These are phyloP conservation scores for Pteruthius melanotis DNA, from an alignment of 2,113 vertebrate species.

Conservation along the genomic window DNA sequence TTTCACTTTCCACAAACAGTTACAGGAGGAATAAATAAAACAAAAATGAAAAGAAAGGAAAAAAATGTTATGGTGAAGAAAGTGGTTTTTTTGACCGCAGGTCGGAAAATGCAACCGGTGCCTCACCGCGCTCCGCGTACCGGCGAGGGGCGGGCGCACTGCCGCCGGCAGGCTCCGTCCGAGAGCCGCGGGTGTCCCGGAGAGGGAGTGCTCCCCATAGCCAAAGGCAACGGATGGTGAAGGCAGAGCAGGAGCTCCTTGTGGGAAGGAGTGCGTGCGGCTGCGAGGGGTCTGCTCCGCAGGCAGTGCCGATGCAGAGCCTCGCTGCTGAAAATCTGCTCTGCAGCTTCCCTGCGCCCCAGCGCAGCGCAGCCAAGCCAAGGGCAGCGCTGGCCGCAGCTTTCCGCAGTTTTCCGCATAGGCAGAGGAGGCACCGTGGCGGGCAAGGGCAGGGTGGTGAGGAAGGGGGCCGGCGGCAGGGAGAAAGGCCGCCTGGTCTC, in stretches of 20 bases:
- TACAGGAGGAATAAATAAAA: not conserved
- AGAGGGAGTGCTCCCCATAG: not conserved
- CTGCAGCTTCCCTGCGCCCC: not conserved
- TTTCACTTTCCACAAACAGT: not conserved
- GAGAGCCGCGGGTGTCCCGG: not conserved
- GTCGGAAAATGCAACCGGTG: not conserved
- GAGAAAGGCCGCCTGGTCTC: not conserved
- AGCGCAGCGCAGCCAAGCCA: not conserved
- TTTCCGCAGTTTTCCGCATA: fast-evolving
- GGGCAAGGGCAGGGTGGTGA: not conserved
- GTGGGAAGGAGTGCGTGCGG: not conserved
- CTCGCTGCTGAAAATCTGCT: not conserved
- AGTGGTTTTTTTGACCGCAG: not conserved
- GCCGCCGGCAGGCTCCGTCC: not conserved
- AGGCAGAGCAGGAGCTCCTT: not conserved
- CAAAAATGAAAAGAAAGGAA: not conserved
- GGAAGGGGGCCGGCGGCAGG: too few species aligned
- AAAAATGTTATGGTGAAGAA: not conserved
- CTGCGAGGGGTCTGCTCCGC: not conserved
- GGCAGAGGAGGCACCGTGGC: not conserved
- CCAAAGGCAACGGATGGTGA: not conserved
- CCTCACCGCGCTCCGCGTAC: not conserved
- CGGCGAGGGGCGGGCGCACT: not conserved
- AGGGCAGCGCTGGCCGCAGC: not conserved
- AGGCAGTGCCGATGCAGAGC: not conserved